phyloP scores from a whole-genome alignment of 1,140 invertebrate species.

The Latrodectus geometricus region DNA sequence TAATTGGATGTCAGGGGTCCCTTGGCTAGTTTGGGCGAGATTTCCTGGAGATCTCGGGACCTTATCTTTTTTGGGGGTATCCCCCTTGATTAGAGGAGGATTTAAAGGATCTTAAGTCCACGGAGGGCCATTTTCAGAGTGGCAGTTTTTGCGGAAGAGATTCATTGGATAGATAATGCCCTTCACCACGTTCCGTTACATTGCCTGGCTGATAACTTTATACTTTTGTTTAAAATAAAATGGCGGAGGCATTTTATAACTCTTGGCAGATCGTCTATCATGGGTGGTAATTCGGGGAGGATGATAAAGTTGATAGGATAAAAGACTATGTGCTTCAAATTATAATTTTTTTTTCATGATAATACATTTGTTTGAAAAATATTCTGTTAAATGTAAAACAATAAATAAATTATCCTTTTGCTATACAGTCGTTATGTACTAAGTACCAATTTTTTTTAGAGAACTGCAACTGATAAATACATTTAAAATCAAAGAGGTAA shows the following conservation, averaged over 20 bases:
- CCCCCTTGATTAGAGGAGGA: conserved; percentile 48
- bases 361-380: no score
- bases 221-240: conserved; percentile 4
- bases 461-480: no score
- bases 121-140: conserved; percentile 13
- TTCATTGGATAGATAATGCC: conserved; percentile 5
- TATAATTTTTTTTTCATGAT: neutral
- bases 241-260: neutral
- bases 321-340: neutral
- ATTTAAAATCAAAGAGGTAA: no score
- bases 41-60: conserved; percentile 30
- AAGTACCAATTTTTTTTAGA: no score
- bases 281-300: neutral
- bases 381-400: no score
- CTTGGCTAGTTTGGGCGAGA: conserved; percentile 25
- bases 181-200: neutral
- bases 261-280: neutral
- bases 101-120: conserved; percentile 20
- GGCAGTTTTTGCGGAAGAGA: conserved; percentile 2
- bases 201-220: neutral
- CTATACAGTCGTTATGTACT: no score
- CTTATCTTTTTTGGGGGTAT: conserved; percentile 56
- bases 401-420: no score
- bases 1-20: conserved; percentile 59
- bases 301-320: neutral